Evolutionary conservation across 1,140 invertebrate genomes (phyloP).

Genomic region (Drosophila saltans): DNA sequence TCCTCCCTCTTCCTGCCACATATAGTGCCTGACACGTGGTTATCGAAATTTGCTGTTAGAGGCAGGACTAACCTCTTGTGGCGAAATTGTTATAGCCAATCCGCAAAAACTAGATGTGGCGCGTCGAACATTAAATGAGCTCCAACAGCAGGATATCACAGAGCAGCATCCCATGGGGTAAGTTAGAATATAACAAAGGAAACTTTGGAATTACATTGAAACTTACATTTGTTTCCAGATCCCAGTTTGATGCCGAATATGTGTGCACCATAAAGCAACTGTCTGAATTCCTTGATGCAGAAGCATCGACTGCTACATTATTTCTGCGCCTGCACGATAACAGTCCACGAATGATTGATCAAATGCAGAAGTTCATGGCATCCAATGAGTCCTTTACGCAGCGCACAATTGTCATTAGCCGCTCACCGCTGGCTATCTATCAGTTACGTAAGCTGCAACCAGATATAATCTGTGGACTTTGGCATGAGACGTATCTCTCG

Average conservation of each 20-base stretch:
- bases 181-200: slow-evolving; percentile 3
- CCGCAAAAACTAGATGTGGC: slow-evolving; percentile 66
- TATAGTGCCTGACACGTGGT: slow-evolving; percentile 75
- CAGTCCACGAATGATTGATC: slow-evolving; percentile 70
- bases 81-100: slow-evolving; percentile 78
- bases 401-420: slow-evolving; percentile 73
- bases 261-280: slow-evolving; percentile 67
- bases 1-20: slow-evolving; percentile 2
- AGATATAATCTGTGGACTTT: slow-evolving; percentile 79
- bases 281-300: slow-evolving; percentile 63
- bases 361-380: slow-evolving; percentile 67
- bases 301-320: slow-evolving; percentile 52
- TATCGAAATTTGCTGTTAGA: slow-evolving; percentile 79
- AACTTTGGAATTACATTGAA: not conserved
- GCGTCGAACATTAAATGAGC: slow-evolving; percentile 61
- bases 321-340: slow-evolving; percentile 75
- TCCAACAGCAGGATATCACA: slow-evolving; percentile 73
- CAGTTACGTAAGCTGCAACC: slow-evolving; percentile 78
- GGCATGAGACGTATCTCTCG: slow-evolving; percentile 77
- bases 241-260: slow-evolving; percentile 72
- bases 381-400: slow-evolving; percentile 61
- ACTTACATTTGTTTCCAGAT: slow-evolving; percentile 41
- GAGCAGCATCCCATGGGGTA: slow-evolving; percentile 82
- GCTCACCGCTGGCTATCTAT: slow-evolving; percentile 76
- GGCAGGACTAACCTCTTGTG: slow-evolving; percentile 72